Evolutionary conservation across 2,888 invertebrate genomes (phyloP).

Genomic region (Junonia oenone): DNA sequence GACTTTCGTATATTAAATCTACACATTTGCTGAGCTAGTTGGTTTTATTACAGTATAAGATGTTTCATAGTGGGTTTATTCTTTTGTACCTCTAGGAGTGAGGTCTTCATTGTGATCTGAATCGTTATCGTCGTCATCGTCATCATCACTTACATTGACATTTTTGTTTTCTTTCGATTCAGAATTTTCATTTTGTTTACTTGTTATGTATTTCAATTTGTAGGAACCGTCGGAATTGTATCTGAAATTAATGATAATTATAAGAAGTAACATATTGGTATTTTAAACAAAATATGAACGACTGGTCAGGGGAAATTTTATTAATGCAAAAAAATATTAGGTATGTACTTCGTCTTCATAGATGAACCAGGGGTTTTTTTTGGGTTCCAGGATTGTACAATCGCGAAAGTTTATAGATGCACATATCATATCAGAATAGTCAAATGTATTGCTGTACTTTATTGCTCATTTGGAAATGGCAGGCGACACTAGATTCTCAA

Average conservation of each 20-base stretch:
- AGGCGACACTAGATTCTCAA: too few relatives aligned
- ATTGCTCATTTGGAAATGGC: too few relatives aligned
- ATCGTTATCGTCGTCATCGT: not conserved
- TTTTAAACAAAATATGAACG: too few relatives aligned
- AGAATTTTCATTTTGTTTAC: slow-evolving; percentile 37
- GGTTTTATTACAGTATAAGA: not conserved
- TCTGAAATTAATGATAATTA: slow-evolving; percentile 37
- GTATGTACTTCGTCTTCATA: too few relatives aligned
- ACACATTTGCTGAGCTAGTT: not conserved
- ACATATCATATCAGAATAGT: too few relatives aligned
- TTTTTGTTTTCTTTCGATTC: slow-evolving; percentile 19
- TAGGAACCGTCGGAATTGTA: slow-evolving; percentile 82
- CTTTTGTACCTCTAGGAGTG: not conserved
- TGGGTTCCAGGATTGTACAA: too few relatives aligned
- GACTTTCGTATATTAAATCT: slow-evolving; percentile 18
- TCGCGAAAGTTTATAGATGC: too few relatives aligned
- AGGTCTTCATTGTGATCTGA: not conserved
- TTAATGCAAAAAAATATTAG: too few relatives aligned
- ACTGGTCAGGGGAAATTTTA: too few relatives aligned
- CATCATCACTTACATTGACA: slow-evolving; percentile 4
- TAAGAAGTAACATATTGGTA: too few relatives aligned
- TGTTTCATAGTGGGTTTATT: not conserved
- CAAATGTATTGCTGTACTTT: too few relatives aligned
- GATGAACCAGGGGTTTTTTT: too few relatives aligned
- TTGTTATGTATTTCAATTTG: slow-evolving; percentile 76